Conservation (phyloP, 2,797 vertebrate species). For the Acipenser ruthenus region DNA sequence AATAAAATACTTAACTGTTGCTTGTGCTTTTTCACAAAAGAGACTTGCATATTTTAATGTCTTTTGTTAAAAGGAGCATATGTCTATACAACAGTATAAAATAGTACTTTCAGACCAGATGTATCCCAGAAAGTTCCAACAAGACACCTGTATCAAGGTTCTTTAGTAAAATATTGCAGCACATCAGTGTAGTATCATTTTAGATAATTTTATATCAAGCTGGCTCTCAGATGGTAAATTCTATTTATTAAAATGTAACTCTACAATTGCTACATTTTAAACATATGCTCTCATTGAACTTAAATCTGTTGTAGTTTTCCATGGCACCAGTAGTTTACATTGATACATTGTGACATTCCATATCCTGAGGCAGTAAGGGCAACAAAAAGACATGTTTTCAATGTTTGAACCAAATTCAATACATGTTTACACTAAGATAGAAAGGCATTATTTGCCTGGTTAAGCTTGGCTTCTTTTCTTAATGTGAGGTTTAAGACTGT, state of each 20-base stretch:
- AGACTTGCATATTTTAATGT: not conserved
- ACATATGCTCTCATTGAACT: slow-evolving; percentile 25
- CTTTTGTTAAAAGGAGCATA: slow-evolving; percentile 5
- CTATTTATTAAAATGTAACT: slow-evolving; percentile 21
- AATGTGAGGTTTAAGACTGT: too few relatives aligned
- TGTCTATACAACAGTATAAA: not conserved
- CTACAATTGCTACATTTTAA: slow-evolving; percentile 23
- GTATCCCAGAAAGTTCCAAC: slow-evolving; percentile 9
- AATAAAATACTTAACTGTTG: too few relatives aligned
- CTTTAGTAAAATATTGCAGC: slow-evolving; percentile 7
- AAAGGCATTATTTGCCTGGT: slow-evolving; percentile 36
- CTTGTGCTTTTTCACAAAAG: too few relatives aligned
- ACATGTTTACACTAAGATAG: slow-evolving; percentile 6
- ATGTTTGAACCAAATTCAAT: not conserved
- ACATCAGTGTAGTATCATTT: slow-evolving; percentile 5
- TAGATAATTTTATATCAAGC: slow-evolving; percentile 11
- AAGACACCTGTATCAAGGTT: slow-evolving; percentile 11
- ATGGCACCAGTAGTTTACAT: slow-evolving; percentile 22
- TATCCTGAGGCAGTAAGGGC: slow-evolving; percentile 16
- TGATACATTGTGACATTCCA: slow-evolving; percentile 27
- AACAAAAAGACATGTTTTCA: slow-evolving; percentile 14
- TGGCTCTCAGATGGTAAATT: slow-evolving; percentile 35
- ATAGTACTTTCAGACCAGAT: slow-evolving; percentile 10
- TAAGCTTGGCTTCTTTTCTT: slow-evolving; percentile 10
- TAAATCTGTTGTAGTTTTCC: slow-evolving; percentile 20